Conservation (phyloP, 2,113 vertebrate genomes). For the Physeter macrocephalus region DNA sequence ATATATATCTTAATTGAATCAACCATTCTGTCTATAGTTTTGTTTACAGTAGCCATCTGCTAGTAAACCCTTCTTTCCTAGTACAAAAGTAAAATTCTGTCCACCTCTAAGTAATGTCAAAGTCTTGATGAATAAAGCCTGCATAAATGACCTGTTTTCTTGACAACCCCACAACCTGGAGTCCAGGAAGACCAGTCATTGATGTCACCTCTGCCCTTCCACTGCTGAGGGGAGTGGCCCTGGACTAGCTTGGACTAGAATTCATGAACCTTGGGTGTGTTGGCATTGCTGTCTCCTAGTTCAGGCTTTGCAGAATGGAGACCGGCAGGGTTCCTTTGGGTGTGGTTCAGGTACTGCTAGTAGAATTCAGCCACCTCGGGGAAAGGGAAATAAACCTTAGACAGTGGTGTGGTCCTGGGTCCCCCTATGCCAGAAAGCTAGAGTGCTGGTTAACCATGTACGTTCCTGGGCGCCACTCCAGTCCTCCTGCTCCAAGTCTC, state of each 20-base stretch:
- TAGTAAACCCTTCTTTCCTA: neutral
- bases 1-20: neutral
- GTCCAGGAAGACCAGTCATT: neutral
- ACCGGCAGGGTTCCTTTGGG: neutral
- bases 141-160: neutral
- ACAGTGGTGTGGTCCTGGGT: neutral
- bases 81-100: slow-evolving; percentile 3
- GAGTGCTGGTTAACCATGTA: neutral
- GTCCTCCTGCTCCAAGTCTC: neutral
- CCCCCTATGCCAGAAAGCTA: neutral
- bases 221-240: neutral
- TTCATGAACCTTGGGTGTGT: neutral
- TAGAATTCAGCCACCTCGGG: neutral
- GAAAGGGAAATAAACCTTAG: neutral
- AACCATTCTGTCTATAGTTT: neutral
- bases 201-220: neutral
- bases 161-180: neutral
- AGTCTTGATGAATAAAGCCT: neutral
- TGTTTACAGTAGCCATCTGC: neutral
- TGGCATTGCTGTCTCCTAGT: neutral
- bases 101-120: neutral
- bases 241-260: neutral
- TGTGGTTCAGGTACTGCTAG: neutral
- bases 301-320: neutral
- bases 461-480: neutral